Percentiles rank a stretch among this genome's conserved stretches.
These are phyloP conservation scores for Drosophila sturtevanti DNA, from an alignment of 1,140 invertebrate genomes.

Conservation along the genomic window DNA sequence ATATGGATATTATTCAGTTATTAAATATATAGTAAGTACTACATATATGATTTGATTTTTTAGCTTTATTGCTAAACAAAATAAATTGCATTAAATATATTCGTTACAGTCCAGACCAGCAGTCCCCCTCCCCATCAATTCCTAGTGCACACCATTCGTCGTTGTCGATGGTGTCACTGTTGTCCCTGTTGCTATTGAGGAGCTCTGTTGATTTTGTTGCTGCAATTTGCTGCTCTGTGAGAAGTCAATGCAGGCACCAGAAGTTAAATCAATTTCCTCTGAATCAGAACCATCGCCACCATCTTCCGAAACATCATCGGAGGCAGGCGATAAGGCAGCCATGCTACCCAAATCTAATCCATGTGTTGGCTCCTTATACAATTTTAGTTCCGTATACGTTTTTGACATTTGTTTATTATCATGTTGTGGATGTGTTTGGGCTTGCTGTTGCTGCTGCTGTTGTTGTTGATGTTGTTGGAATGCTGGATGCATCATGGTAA, in stretches of 20 bases:
- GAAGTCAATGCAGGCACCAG: slow-evolving; percentile 81
- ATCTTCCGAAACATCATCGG: slow-evolving; percentile 69
- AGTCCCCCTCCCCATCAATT: background rate
- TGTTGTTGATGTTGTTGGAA: slow-evolving; percentile 70
- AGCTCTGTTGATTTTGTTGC: slow-evolving; percentile 56
- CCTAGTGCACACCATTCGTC: slow-evolving; percentile 64
- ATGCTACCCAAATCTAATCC: slow-evolving; percentile 55
- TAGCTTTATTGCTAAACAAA: slow-evolving; percentile 51
- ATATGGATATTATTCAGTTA: too few relatives aligned
- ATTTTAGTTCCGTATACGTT: slow-evolving; percentile 80
- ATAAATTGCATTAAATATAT: slow-evolving; percentile 42
- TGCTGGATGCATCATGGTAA: slow-evolving; percentile 82
- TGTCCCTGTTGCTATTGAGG: slow-evolving; percentile 27
- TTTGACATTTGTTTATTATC: slow-evolving; percentile 65
- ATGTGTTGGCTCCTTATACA: slow-evolving; percentile 72
- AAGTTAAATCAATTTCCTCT: slow-evolving; percentile 81
- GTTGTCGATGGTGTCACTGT: slow-evolving; percentile 15
- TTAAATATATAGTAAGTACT: too few relatives aligned
- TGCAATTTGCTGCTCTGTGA: slow-evolving; percentile 77
- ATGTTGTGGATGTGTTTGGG: slow-evolving; percentile 31
- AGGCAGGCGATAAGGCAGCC: slow-evolving; percentile 49
- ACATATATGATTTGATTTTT: background rate
- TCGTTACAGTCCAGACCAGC: too few relatives aligned
- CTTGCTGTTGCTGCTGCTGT: slow-evolving; percentile 40
- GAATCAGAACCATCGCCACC: slow-evolving; percentile 80